These are phyloP conservation scores for Lasiurus cinereus DNA, from an alignment of 2,113 vertebrate species.

Conservation along the genomic window DNA sequence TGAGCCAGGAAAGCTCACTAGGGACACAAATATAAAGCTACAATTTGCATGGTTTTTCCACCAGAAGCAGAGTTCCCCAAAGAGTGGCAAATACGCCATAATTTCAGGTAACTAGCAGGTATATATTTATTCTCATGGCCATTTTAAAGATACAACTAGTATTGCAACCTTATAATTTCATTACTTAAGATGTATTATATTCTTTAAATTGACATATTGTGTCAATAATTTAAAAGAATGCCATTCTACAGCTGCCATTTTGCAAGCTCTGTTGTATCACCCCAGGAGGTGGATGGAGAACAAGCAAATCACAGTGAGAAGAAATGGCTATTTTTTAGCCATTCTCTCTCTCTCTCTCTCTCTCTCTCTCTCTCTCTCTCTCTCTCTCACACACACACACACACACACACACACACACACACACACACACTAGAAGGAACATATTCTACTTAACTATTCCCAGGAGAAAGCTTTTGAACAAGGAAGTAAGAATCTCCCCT, in stretches of 20 bases:
- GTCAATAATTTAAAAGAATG: background rate
- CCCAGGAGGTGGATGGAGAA: background rate
- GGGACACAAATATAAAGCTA: background rate
- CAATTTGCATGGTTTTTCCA: background rate
- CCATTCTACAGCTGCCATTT: background rate
- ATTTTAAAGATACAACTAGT: background rate
- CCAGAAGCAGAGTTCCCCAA: constrained; percentile 21
- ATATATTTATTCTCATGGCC: background rate
- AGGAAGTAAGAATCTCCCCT: constrained; percentile 17
- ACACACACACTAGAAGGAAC: background rate
- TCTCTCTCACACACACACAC: too few species aligned
- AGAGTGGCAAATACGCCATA: background rate
- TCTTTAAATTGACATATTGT: background rate
- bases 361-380: too few species aligned
- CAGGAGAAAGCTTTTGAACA: constrained; percentile 12
- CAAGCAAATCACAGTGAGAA: background rate
- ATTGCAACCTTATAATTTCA: background rate
- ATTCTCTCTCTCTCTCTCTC: background rate
- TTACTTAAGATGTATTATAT: background rate
- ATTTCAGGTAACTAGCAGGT: constrained; percentile 37
- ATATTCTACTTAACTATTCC: background rate
- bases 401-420: too few species aligned
- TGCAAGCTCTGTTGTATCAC: background rate
- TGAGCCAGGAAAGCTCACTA: background rate
- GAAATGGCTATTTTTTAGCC: background rate